Base-by-base conservation (phyloP, 1,140 invertebrate genomes). In the Homalodisca vitripennis region DNA sequence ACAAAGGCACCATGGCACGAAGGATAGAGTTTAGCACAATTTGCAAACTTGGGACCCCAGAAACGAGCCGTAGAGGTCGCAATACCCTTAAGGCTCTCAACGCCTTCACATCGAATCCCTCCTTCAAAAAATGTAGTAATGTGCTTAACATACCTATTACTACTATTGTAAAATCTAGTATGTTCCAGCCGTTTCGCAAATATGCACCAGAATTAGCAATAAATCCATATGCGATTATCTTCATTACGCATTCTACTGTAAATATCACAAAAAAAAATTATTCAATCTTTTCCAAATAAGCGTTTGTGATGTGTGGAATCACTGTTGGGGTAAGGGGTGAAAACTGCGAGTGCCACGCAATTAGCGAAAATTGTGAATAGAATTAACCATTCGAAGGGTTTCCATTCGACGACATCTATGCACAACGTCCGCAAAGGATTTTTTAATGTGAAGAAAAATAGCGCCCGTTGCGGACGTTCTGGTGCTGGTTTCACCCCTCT, bases 11-110 rank as follows among this genome's bases (percentile, higher is more conserved):
- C 97, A 99, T 99, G 77, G 98, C 98, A 84, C 95, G 92, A 74
- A 99, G 85, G 85, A 99, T 99, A 73, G 98, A 98, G 84, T 99
- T 99, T 77, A 99, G 84, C 74, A 99, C 98, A 79, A 99, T 97
- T 85, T 99, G 98, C 74, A 99, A 87, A 93, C 97, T 98, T 80
- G 97, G 97, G 65, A 98, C 97, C 78, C 98, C 96, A 70, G 97
- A 99, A 70, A 99, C 98, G 72, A 99, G 88, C 81, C 97, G 87
- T 75, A 99, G 85, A 70, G 98, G 98, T 80, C 98, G 86, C 71
- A 99, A 84, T 68, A 99, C 98, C 79, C 98, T 89, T 86, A 99
- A 99, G 72, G 98, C 98, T 83, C 98, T 83, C 68, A 99, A 83
- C 68, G 98, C 97, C 85, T 99, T 99, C 64, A 99, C 96, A 84